Percentiles rank a stretch among this genome's conserved stretches.
These are phyloP conservation scores for Panthera leo DNA, from an alignment of 2,113 vertebrate genomes.

Conservation along the genomic window DNA sequence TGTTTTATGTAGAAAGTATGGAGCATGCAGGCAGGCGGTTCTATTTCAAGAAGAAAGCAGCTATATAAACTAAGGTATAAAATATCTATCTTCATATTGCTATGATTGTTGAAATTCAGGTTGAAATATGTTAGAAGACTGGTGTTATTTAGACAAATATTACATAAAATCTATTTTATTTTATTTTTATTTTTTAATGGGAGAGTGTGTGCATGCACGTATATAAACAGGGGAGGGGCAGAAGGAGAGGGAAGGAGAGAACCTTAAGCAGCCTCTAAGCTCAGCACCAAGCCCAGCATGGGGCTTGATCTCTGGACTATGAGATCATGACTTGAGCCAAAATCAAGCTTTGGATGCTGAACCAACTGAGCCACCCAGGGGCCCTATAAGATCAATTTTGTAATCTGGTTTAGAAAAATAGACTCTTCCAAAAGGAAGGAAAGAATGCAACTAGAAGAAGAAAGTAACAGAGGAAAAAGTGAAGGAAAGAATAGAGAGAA, in stretches of 20 bases:
- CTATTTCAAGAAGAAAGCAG: not conserved
- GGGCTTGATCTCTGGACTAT: too few species aligned
- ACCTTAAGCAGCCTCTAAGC: too few species aligned
- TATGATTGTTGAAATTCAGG: not conserved
- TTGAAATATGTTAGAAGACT: not conserved
- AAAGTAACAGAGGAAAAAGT: not conserved
- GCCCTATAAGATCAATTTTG: not conserved
- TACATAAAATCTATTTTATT: not conserved
- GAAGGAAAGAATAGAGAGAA: not conserved
- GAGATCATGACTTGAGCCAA: too few species aligned
- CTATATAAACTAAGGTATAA: not conserved
- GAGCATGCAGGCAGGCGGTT: accelerated
- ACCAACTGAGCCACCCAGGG: too few species aligned
- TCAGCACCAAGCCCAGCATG: too few species aligned
- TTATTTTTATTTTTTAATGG: too few species aligned
- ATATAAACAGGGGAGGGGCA: too few species aligned
- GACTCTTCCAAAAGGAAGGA: not conserved
- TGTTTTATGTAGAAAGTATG: not conserved
- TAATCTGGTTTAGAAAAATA: not conserved
- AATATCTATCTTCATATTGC: accelerated
- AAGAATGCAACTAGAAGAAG: not conserved
- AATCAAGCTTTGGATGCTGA: too few species aligned
- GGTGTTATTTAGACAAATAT: not conserved
- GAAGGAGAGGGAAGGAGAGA: too few species aligned
- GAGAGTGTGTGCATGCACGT: too few species aligned